These are phyloP conservation scores for Drosophila atroscutellata DNA, from an alignment of 2,888 invertebrate species.

Conservation along the genomic window DNA sequence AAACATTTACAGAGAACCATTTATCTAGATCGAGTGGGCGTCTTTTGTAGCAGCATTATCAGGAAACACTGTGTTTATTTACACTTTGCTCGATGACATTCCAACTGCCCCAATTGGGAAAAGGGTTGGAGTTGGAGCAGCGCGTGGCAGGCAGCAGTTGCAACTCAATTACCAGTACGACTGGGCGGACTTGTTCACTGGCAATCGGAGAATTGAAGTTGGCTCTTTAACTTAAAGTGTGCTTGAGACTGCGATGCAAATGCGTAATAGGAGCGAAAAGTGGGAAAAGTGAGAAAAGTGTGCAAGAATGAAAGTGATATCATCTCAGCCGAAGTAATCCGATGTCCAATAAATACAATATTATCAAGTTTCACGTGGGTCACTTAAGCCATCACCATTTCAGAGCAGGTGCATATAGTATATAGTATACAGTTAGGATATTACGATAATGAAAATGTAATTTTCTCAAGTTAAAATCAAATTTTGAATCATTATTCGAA, in stretches of 20 bases:
- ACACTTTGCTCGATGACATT: background rate
- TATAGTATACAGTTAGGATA: too few relatives aligned
- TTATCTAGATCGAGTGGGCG: background rate
- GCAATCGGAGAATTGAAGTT: background rate
- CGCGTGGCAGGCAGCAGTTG: constrained; percentile 20
- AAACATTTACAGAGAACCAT: background rate
- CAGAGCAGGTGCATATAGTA: background rate
- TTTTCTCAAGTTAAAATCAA: background rate
- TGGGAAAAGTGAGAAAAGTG: background rate
- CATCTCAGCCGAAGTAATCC: background rate
- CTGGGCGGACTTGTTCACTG: constrained; percentile 10
- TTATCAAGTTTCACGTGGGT: background rate
- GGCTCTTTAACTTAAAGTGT: background rate
- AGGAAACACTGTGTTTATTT: background rate
- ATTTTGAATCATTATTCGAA: too few relatives aligned
- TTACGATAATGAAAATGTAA: background rate
- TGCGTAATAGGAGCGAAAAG: background rate
- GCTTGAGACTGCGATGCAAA: background rate
- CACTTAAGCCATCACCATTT: background rate
- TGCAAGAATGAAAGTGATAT: background rate
- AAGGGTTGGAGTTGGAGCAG: background rate
- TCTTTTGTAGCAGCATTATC: background rate
- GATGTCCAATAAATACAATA: background rate
- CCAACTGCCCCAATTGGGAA: background rate
- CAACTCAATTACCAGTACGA: constrained; percentile 36